A percentile compares a stretch with the other conserved stretches of the same genome.
phyloP scores from a whole-genome alignment of 1,140 invertebrate species.

The Galleria mellonella region DNA sequence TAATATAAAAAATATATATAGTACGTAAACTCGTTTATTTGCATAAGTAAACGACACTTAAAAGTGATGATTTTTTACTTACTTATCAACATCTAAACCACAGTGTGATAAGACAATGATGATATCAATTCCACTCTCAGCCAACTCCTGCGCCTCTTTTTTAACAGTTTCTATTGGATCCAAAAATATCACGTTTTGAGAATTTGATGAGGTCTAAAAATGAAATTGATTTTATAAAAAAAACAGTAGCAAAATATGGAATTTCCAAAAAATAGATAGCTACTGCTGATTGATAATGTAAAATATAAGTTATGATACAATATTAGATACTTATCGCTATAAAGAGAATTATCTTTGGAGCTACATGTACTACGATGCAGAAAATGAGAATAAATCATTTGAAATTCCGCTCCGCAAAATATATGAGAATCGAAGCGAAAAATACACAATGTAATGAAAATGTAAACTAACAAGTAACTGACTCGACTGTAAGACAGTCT shows the following conservation, averaged over 20 bases:
- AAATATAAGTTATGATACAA: not conserved
- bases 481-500: too few relatives aligned
- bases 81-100: slow-evolving; percentile 80
- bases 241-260: not conserved
- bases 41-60: slow-evolving; percentile 3
- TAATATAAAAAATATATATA: too few relatives aligned
- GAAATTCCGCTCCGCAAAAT: too few relatives aligned
- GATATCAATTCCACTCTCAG: slow-evolving; percentile 80
- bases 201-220: slow-evolving; percentile 42
- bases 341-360: too few relatives aligned
- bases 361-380: too few relatives aligned
- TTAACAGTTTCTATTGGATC: slow-evolving; percentile 80
- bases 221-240: not conserved
- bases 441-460: too few relatives aligned
- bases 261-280: not conserved
- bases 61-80: slow-evolving; percentile 19
- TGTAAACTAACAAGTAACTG: too few relatives aligned
- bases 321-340: too few relatives aligned
- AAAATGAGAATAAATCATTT: too few relatives aligned
- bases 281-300: too few relatives aligned
- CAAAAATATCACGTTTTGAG: slow-evolving; percentile 74
- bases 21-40: too few relatives aligned
- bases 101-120: slow-evolving; percentile 88
- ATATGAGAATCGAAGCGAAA: too few relatives aligned
- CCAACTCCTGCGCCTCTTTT: slow-evolving; percentile 77